phyloP scores from a whole-genome alignment of 2,888 invertebrate species.

The Callimorpha dominula region DNA sequence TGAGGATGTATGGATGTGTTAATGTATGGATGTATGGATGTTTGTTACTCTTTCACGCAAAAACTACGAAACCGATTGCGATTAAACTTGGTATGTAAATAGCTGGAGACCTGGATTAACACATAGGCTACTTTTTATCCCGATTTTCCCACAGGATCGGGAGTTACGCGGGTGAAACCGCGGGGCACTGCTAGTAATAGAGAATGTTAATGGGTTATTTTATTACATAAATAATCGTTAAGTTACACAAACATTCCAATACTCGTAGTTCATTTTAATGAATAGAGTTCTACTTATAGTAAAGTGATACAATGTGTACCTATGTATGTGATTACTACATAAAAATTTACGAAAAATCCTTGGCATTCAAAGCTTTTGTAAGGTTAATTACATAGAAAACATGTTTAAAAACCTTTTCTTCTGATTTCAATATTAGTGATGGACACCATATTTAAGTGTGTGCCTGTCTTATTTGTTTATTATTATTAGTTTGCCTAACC shows the following conservation, averaged over 20 bases:
- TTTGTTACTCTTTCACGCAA: too few species aligned
- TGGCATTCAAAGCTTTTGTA: background rate
- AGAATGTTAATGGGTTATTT: background rate
- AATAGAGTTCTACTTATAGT: background rate
- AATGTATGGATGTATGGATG: too few species aligned
- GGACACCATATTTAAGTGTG: background rate
- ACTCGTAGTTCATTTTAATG: background rate
- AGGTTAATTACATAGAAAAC: background rate
- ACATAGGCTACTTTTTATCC: too few species aligned
- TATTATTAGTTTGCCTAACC: background rate
- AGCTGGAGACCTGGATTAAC: too few species aligned
- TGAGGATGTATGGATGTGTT: too few species aligned
- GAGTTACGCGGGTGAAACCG: too few species aligned
- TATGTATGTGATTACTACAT: background rate
- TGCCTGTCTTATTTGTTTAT: background rate
- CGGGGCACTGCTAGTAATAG: too few species aligned
- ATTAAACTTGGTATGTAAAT: too few species aligned
- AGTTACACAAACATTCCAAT: background rate
- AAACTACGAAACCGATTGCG: too few species aligned
- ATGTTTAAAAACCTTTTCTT: background rate
- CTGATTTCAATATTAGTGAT: too few species aligned
- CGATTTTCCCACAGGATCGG: too few species aligned
- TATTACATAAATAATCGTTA: background rate
- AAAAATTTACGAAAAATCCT: background rate
- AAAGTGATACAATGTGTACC: background rate